A percentile compares a stretch with the other conserved stretches of the same genome.
Evolutionary conservation across 1,140 invertebrate genomes (phyloP).

Genomic region (Meloidogyne chitwoodi): DNA sequence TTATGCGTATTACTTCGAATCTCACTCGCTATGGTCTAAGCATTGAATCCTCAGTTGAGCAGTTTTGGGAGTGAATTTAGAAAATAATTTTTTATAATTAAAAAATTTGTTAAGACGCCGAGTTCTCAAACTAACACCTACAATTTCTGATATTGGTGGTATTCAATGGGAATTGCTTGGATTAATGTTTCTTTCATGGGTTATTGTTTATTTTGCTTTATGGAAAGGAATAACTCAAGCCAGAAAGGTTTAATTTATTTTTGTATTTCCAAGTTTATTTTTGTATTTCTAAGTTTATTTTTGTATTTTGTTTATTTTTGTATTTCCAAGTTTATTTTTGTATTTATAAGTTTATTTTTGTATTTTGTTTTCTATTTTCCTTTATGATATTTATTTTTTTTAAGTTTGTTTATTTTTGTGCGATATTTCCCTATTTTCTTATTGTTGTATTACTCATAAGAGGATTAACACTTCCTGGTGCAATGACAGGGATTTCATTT

Average conservation of each 20-base stretch:
- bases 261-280: not conserved
- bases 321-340: not conserved
- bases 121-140: conserved; percentile 77
- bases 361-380: too few relatives aligned
- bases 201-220: conserved; percentile 90
- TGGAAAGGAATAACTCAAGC: conserved; percentile 95
- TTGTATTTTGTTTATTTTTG: not conserved
- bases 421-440: conserved; percentile 85
- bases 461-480: conserved; percentile 84
- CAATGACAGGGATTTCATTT: conserved; percentile 81
- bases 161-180: conserved; percentile 81
- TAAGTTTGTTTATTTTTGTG: conserved; percentile 83
- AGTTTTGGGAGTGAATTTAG: conserved; percentile 54
- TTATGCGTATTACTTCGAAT: conserved; percentile 28
- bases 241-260: conserved; percentile 70
- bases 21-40: conserved; percentile 21
- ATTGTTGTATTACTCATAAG: conserved; percentile 81
- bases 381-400: not conserved
- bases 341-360: too few relatives aligned
- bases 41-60: conserved; percentile 57
- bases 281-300: not conserved
- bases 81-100: not conserved
- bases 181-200: conserved; percentile 73
- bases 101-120: conserved; percentile 68
- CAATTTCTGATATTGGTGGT: conserved; percentile 75